Base-by-base conservation (phyloP, 2,113 vertebrate species). In the Hydrolagus affinis region DNA sequence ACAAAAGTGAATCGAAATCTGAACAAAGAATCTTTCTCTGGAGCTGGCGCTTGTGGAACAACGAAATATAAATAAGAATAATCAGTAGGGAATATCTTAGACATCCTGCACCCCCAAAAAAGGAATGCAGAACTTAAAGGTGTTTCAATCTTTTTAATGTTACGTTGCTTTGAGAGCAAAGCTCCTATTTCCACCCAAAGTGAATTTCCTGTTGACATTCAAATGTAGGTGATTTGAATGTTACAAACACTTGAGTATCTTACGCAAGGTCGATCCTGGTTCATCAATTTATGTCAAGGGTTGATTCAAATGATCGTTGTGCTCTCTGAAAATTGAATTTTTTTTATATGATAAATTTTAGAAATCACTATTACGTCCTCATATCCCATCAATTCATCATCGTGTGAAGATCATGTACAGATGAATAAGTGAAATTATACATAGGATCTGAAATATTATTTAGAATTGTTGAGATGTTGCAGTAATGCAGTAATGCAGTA, bases 161-260 rank as follows among this genome's bases (percentile, higher is more conserved):
- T 83, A 28, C 3, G 66, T 15, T 32, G 62, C 25, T 68, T 30
- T 28, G 62, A 83, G 62, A 66, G 12, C 28, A 66, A 66, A 11
- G 9, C 32, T 30, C 2, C 25, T 68, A 66, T 80, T n/a, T 25
- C 23, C 21, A 83, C 64, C 25, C 64, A 23, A 25, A 30, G 60
- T 80, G 23, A 28, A 62, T 64, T 83, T 83, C 25, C 14, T 62
- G 30, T 28, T 11, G 23, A 23, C 28, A 83, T 83, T 83, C 9
- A 83, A 66, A 66, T 64, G 23, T 12, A 59, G 75, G 23, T 83
- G 60, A 83, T 83, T 83, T 83, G 77, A 83, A 83, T 83, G 25
- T 30, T 83, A 30, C 62, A 15, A 30, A 30, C 59, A 80, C 8
- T 66, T 28, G 32, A 66, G 60, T 32, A 83, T 32, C 64, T 66